Conservation (phyloP, 2,797 vertebrate genomes). For the Poecilia gillii region DNA sequence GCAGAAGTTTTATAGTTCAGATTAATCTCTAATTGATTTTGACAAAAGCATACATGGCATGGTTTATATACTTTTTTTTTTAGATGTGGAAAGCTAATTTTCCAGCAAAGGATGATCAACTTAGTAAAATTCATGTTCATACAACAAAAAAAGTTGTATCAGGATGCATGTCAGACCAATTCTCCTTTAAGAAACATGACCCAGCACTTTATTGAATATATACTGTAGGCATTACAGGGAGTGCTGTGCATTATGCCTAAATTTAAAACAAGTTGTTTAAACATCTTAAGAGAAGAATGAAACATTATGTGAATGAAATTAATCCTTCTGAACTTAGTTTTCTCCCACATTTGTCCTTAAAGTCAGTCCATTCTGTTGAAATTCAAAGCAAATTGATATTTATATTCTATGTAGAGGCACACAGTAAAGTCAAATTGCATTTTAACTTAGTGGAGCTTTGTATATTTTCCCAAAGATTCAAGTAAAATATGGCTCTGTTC, state of each 20-base stretch:
- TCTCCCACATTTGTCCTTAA: constrained; percentile 12
- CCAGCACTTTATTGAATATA: constrained; percentile 55
- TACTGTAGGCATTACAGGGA: constrained; percentile 28
- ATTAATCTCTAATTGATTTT: background rate
- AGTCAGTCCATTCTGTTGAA: constrained; percentile 14
- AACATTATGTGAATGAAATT: constrained; percentile 20
- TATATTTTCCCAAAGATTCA: background rate
- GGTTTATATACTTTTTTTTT: no score
- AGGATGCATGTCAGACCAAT: constrained; percentile 35
- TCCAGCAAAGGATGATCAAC: background rate
- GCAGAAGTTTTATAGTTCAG: background rate
- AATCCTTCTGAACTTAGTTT: constrained; percentile 19
- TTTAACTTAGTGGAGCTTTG: background rate
- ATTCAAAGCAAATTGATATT: constrained; percentile 29
- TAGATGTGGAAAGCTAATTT: background rate
- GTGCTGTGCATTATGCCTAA: constrained; percentile 23
- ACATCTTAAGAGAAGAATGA: constrained; percentile 24
- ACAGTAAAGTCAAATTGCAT: background rate
- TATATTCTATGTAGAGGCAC: background rate
- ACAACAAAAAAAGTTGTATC: background rate
- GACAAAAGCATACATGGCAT: background rate
- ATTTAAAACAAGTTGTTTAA: constrained; percentile 18
- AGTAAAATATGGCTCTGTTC: background rate
- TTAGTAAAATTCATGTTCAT: background rate
- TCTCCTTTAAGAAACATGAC: constrained; percentile 52